Base-by-base conservation (phyloP, 1,140 invertebrate genomes). In the Drosophila pruinosa region DNA sequence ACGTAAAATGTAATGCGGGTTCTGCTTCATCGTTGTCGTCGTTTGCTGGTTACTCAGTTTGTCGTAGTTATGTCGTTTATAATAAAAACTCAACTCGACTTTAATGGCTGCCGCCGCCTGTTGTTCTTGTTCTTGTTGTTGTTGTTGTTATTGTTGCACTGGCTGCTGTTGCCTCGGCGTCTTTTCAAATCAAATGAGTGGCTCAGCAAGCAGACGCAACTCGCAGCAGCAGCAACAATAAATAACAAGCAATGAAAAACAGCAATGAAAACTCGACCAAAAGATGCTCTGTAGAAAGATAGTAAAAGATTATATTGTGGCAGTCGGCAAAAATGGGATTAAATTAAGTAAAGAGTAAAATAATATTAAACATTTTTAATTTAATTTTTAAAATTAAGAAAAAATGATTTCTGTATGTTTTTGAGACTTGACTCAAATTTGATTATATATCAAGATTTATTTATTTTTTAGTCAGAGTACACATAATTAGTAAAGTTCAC, bases 51-150 rank as follows among this genome's bases (percentile, higher is more conserved):
- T 81, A 86, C 82, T 86, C 58, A 77, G 71, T 78, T 86, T 88
- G 82, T 82, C 82, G 82, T 88, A 88, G 82, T 86, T 86, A 86
- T 86, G 82, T 86, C 82, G 82, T 86, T 86, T 86, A 86, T 86
- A 82, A 86, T 88, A 86, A 86, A 86, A 86, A 88, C 70, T 86
- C 78, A 78, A 76, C 78, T 78, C 82, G 69, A 86, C 81, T 85
- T 85, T 85, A 85, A 85, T 85, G 81, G 82, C 77, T 85, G 82
- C 80, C 41, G 72, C 62, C 31, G 24, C 28, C 50, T 53, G 50
- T 26, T 38, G 69, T 63, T 58, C 17, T 7, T 64, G 39, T 45
- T 72, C 65, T 72, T 41, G 12, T 12, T 57, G 17, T 47, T 36
- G 50, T 53, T 21, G 21, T 47, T 45, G 28, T 17, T 52, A 34